These are phyloP conservation scores for Enteromius argenteus DNA, from an alignment of 2,797 vertebrate genomes.

Conservation along the genomic window DNA sequence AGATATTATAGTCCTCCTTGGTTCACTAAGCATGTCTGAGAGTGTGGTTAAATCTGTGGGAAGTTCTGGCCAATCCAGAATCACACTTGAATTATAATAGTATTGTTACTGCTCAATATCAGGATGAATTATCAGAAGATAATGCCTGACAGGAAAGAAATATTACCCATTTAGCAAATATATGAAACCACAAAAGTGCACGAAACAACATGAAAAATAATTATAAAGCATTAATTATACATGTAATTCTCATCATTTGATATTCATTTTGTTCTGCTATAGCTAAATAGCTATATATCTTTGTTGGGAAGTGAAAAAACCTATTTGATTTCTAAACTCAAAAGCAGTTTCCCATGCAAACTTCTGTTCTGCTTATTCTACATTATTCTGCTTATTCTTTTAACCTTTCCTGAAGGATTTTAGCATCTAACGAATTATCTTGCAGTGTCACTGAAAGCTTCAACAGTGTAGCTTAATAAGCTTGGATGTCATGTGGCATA, in stretches of 20 bases:
- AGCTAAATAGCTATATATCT: neutral
- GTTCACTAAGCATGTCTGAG: neutral
- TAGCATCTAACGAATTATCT: neutral
- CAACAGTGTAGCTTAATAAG: conserved; percentile 1
- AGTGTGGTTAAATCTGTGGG: neutral
- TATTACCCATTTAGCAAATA: neutral
- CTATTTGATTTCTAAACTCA: neutral
- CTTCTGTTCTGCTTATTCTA: neutral
- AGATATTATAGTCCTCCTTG: neutral
- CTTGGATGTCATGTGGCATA: conserved; percentile 19
- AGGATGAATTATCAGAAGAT: neutral
- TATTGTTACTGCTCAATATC: neutral
- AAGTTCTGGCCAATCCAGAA: neutral
- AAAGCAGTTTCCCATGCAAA: neutral
- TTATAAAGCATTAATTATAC: neutral
- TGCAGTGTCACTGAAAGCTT: neutral
- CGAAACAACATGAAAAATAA: neutral
- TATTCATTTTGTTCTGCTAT: neutral
- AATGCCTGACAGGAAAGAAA: neutral
- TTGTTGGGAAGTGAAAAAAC: neutral
- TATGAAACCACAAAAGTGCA: neutral
- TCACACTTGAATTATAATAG: neutral
- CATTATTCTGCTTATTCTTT: too few relatives aligned
- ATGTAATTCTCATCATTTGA: neutral
- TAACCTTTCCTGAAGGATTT: neutral